phyloP scores from a whole-genome alignment of 2,113 vertebrate species.

The Junco hyemalis region DNA sequence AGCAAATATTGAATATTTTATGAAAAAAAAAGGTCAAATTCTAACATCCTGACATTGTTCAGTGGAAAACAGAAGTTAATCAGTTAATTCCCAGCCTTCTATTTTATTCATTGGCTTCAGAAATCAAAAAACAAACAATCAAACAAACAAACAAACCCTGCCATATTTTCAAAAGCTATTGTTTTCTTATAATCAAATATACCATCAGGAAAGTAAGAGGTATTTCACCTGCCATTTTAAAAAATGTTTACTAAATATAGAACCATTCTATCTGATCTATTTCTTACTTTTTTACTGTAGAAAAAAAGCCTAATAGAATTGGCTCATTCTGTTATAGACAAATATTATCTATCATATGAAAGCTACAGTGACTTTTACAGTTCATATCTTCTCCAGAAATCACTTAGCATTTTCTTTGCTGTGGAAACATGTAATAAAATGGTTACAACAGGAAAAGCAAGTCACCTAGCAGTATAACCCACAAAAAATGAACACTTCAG shows the following conservation, averaged over 20 bases:
- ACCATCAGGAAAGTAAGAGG: neutral
- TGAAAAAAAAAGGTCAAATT: neutral
- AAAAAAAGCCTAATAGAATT: neutral
- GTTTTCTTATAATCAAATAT: neutral
- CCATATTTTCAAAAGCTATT: neutral
- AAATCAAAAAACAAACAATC: neutral
- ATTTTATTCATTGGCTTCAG: neutral
- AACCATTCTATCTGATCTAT: neutral
- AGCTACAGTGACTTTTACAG: neutral
- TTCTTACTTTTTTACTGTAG: neutral
- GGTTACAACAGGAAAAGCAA: slow-evolving; percentile 26
- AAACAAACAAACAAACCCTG: neutral
- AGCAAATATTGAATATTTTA: neutral
- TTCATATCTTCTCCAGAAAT: slow-evolving; percentile 18
- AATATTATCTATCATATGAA: neutral
- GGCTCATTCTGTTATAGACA: neutral
- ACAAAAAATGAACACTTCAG: slow-evolving; percentile 61
- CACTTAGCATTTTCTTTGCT: slow-evolving; percentile 29
- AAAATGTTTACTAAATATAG: neutral
- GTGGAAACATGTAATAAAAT: slow-evolving; percentile 52
- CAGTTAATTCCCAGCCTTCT: neutral
- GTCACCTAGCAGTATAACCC: neutral
- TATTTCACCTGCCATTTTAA: neutral
- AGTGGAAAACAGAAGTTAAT: neutral
- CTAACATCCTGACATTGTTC: neutral